phyloP scores from a whole-genome alignment of 2,888 invertebrate genomes.

The Meteorus cinctellus region DNA sequence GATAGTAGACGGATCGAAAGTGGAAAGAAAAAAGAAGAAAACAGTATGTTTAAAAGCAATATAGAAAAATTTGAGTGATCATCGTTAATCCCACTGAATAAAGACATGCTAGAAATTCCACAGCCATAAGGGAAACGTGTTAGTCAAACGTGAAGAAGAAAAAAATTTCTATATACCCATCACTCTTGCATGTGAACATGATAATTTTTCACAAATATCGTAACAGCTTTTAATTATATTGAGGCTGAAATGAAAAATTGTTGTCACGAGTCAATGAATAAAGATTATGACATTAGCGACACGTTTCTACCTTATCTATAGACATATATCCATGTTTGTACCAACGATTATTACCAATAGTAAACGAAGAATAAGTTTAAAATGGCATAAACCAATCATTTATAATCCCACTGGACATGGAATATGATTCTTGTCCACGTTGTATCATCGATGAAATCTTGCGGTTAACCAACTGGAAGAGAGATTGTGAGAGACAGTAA shows the following conservation, averaged over 20 bases:
- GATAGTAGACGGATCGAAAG: neutral
- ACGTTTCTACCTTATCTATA: neutral
- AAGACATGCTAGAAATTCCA: conserved; percentile 24
- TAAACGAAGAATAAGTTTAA: neutral
- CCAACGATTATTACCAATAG: neutral
- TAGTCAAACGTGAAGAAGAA: neutral
- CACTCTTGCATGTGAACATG: neutral
- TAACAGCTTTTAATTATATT: neutral
- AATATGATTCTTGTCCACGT: conserved; percentile 11
- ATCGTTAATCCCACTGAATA: conserved; percentile 19
- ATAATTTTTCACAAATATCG: neutral
- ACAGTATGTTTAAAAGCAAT: conserved; percentile 3
- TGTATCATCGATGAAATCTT: conserved; percentile 26
- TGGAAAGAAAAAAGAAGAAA: conserved; percentile 4
- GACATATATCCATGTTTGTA: neutral
- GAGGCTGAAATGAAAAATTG: conserved; percentile 1
- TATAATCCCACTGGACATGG: conserved; percentile 20
- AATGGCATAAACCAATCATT: conserved; percentile 30
- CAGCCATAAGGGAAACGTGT: neutral
- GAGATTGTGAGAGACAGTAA: conserved; percentile 11
- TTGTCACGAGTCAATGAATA: conserved; percentile 1
- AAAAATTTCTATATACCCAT: neutral
- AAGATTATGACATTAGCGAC: conserved; percentile 7
- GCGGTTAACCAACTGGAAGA: conserved; percentile 1
- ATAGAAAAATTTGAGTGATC: neutral